phyloP scores from a whole-genome alignment of 2,888 invertebrate genomes.

The Polyommatus icarus region DNA sequence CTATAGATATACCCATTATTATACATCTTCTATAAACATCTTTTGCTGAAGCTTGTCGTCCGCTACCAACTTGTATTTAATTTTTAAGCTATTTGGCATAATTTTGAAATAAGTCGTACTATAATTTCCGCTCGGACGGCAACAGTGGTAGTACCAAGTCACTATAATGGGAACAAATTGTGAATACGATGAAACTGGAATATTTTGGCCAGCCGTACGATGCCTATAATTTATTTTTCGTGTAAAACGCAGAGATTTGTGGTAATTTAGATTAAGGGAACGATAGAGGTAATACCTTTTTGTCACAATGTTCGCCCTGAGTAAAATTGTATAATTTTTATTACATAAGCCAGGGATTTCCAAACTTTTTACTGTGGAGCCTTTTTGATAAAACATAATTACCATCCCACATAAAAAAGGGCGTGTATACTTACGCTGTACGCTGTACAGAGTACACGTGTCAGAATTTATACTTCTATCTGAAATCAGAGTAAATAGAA shows the following conservation, averaged over 20 bases:
- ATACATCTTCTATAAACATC: no score
- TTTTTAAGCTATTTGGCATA: no score
- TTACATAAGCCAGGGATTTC: not conserved
- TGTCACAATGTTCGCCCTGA: slow-evolving; percentile 1
- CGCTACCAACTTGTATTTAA: no score
- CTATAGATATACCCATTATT: no score
- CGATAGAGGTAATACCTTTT: not conserved
- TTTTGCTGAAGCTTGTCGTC: no score
- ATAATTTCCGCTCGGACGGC: not conserved
- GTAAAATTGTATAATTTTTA: not conserved
- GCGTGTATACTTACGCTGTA: no score
- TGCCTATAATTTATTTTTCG: not conserved
- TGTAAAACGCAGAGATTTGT: not conserved
- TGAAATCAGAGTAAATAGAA: no score
- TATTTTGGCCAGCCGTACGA: not conserved
- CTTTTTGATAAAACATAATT: no score
- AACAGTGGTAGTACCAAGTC: not conserved
- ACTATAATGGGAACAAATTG: not conserved
- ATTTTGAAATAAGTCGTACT: not conserved
- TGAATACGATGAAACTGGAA: not conserved
- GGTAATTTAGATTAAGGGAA: not conserved
- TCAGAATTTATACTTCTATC: no score
- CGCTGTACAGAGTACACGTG: no score
- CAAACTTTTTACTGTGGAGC: no score
- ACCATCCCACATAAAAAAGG: no score